phyloP scores from a whole-genome alignment of 2,113 vertebrate species.

The Ovis canadensis region DNA sequence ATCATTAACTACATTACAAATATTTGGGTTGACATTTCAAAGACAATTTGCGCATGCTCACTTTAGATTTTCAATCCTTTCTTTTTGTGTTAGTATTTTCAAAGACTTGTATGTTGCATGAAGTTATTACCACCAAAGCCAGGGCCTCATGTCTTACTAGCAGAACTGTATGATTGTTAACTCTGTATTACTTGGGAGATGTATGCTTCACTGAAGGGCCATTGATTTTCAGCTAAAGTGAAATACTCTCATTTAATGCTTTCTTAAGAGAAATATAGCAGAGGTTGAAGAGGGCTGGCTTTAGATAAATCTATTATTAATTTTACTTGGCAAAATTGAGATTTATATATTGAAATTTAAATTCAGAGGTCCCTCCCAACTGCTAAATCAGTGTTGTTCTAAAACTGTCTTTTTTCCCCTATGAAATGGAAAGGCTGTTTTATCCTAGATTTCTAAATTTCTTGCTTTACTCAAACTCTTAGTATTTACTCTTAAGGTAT shows the following conservation, averaged over 20 bases:
- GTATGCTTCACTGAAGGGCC: constrained; percentile 78
- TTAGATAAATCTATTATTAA: constrained; percentile 82
- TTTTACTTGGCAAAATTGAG: constrained; percentile 78
- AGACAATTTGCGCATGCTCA: not conserved
- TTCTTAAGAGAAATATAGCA: constrained; percentile 79
- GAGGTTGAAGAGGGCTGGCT: constrained; percentile 74
- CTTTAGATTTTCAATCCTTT: constrained; percentile 31
- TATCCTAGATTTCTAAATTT: constrained; percentile 70
- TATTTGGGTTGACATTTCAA: not conserved
- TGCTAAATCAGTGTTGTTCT: constrained; percentile 73
- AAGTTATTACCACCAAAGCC: constrained; percentile 56
- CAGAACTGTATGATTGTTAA: constrained; percentile 63
- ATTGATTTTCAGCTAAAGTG: constrained; percentile 83
- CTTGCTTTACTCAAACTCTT: constrained; percentile 63
- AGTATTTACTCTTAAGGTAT: constrained; percentile 56
- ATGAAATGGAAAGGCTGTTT: constrained; percentile 70
- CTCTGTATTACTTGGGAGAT: constrained; percentile 77
- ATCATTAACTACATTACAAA: not conserved
- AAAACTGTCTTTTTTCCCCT: constrained; percentile 74
- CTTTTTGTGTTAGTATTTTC: constrained; percentile 43
- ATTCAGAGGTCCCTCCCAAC: constrained; percentile 70
- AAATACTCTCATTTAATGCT: constrained; percentile 80
- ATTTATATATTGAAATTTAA: constrained; percentile 78
- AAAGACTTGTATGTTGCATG: constrained; percentile 29
- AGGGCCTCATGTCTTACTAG: constrained; percentile 51